These are phyloP conservation scores for Macrostomum cliftonense DNA, from an alignment of 2,888 invertebrate species.

Conservation along the genomic window DNA sequence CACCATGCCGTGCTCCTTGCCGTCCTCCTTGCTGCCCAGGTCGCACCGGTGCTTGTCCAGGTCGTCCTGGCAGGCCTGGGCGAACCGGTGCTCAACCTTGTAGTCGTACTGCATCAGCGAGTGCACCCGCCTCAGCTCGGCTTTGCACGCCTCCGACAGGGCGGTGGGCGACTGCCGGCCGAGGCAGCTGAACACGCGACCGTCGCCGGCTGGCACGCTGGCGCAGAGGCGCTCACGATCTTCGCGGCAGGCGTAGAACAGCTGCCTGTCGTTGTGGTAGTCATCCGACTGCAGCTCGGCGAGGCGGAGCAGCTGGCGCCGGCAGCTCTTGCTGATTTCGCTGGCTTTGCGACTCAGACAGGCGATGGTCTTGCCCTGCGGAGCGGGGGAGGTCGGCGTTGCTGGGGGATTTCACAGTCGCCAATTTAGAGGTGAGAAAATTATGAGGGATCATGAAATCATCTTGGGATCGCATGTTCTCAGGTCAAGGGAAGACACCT, in stretches of 20 bases:
- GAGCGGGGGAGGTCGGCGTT: slow-evolving; percentile 27
- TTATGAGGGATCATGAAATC: no score
- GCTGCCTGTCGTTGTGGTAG: slow-evolving; percentile 64
- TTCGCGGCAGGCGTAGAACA: slow-evolving; percentile 68
- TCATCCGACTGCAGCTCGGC: slow-evolving; percentile 74
- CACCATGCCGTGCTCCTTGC: slow-evolving; percentile 53
- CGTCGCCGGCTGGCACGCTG: slow-evolving; percentile 55
- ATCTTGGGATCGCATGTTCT: no score
- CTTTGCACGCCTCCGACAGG: slow-evolving; percentile 43
- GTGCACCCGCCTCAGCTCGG: slow-evolving; percentile 62
- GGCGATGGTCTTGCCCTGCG: slow-evolving; percentile 61
- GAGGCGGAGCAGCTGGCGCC: slow-evolving; percentile 57
- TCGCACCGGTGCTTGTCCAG: slow-evolving; percentile 64
- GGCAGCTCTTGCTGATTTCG: slow-evolving; percentile 49
- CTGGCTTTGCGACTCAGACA: slow-evolving; percentile 54
- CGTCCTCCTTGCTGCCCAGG: slow-evolving; percentile 48
- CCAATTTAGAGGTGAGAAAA: no score
- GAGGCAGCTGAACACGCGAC: slow-evolving; percentile 69
- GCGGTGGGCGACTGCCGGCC: slow-evolving; percentile 45
- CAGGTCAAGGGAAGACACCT: no score
- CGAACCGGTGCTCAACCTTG: slow-evolving; percentile 65
- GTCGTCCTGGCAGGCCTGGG: slow-evolving; percentile 58
- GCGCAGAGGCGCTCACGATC: slow-evolving; percentile 57
- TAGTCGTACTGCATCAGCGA: slow-evolving; percentile 74
- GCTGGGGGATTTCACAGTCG: slow-evolving; percentile 36